Percentiles rank a stretch among this genome's conserved stretches.
These are phyloP conservation scores for Sula dactylatra DNA, from an alignment of 2,113 vertebrate genomes.

Conservation along the genomic window DNA sequence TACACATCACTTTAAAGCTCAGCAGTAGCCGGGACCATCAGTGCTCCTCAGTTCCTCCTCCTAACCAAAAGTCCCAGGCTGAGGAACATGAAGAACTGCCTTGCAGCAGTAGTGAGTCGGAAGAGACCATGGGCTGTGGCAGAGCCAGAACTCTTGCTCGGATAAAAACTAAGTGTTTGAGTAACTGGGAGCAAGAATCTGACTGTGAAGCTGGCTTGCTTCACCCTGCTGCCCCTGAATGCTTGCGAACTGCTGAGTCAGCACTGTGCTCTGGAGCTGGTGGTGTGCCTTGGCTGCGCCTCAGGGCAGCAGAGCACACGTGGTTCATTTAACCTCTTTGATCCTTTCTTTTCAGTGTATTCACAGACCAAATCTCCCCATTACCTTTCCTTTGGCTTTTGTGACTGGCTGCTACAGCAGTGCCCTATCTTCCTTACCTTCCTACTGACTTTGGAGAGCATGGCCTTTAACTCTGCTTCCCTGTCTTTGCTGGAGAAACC, in stretches of 20 bases:
- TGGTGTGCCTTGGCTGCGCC: background rate
- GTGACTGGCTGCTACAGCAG: background rate
- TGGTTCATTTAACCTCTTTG: background rate
- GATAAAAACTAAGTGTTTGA: background rate
- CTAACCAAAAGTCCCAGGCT: background rate
- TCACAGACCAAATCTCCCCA: background rate
- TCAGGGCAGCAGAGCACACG: background rate
- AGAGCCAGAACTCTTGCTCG: background rate
- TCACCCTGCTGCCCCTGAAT: background rate
- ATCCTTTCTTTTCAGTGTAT: background rate
- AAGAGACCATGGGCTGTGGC: background rate
- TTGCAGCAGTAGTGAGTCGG: background rate
- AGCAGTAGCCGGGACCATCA: background rate
- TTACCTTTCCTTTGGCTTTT: background rate
- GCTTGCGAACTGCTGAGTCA: background rate
- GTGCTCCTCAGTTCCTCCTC: background rate
- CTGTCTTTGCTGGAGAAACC: background rate
- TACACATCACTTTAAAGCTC: background rate
- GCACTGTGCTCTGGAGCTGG: fast-evolving
- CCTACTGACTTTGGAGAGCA: background rate
- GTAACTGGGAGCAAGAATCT: background rate
- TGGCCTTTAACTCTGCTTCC: background rate
- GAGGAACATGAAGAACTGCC: background rate
- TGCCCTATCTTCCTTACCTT: background rate
- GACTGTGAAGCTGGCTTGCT: background rate